Evolutionary conservation across 2,113 vertebrate genomes (phyloP).

Genomic region (Heterotis niloticus): DNA sequence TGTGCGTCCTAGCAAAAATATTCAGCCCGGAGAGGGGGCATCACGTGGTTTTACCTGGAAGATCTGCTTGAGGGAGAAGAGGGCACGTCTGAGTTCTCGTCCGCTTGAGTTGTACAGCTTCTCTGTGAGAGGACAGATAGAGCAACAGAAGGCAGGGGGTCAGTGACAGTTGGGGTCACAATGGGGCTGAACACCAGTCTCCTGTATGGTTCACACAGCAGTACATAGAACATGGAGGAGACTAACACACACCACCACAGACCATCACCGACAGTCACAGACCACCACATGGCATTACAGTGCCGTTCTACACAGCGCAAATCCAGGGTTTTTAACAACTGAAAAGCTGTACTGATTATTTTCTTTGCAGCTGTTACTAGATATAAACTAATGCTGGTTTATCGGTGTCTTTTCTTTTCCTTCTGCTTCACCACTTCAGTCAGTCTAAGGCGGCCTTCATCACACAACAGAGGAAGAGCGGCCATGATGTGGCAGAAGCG

Average conservation of each 20-base stretch:
- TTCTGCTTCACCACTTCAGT: background rate
- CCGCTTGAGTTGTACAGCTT: constrained; percentile 93
- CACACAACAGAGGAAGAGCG: background rate
- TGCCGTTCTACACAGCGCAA: too few species aligned
- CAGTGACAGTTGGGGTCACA: constrained; percentile 35
- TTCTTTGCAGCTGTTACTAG: background rate
- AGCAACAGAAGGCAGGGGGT: constrained; percentile 40
- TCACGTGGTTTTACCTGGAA: constrained; percentile 78
- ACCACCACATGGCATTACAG: too few species aligned
- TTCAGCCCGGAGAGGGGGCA: too few species aligned
- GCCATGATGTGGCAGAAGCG: background rate
- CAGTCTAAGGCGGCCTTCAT: background rate
- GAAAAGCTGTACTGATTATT: background rate
- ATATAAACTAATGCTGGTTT: background rate
- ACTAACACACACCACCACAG: background rate
- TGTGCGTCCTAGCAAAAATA: background rate
- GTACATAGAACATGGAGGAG: background rate
- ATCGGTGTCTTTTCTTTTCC: constrained; percentile 1
- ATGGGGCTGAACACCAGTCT: constrained; percentile 1
- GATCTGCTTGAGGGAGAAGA: constrained; percentile 97
- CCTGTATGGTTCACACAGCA: background rate
- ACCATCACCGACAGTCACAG: too few species aligned
- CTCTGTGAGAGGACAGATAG: constrained; percentile 65
- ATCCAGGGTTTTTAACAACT: too few species aligned
- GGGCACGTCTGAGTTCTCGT: constrained; percentile 87